Percentiles rank a stretch among this genome's conserved stretches.
These are phyloP conservation scores for Ostrea denselamellosa DNA, from an alignment of 1,140 invertebrate genomes.

Conservation along the genomic window DNA sequence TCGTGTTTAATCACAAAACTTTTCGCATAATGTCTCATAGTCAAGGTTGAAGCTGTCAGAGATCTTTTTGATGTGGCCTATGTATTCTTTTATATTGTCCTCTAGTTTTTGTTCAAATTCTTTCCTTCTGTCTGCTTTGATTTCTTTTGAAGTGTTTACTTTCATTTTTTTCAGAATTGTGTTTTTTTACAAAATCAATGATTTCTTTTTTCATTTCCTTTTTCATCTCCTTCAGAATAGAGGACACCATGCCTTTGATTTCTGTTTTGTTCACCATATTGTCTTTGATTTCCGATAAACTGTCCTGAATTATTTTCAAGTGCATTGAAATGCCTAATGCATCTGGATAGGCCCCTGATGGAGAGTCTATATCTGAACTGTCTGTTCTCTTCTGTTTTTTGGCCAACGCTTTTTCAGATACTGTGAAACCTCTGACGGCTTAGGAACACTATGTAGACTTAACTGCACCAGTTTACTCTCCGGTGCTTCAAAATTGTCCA, in stretches of 20 bases:
- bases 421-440: not conserved
- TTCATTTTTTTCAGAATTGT: not conserved
- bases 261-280: conserved; percentile 3
- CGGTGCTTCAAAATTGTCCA: not conserved
- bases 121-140: too few relatives aligned
- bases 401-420: not conserved
- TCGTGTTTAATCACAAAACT: conserved; percentile 3
- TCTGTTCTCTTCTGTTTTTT: conserved; percentile 20
- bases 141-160: too few relatives aligned
- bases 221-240: not conserved
- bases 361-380: conserved; percentile 3
- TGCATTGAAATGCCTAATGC: not conserved
- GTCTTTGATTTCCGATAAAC: not conserved
- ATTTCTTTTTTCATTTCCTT: not conserved
- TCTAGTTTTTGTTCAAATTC: too few relatives aligned
- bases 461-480: not conserved
- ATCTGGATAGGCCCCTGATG: not conserved
- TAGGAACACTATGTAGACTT: not conserved
- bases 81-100: too few relatives aligned
- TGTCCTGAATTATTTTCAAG: not conserved
- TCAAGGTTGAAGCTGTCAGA: too few relatives aligned
- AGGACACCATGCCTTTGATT: not conserved
- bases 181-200: not conserved
- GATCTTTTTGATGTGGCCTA: too few relatives aligned
- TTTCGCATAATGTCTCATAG: not conserved